These are phyloP conservation scores for Hololepta plana DNA, from an alignment of 2,888 invertebrate species.

Conservation along the genomic window DNA sequence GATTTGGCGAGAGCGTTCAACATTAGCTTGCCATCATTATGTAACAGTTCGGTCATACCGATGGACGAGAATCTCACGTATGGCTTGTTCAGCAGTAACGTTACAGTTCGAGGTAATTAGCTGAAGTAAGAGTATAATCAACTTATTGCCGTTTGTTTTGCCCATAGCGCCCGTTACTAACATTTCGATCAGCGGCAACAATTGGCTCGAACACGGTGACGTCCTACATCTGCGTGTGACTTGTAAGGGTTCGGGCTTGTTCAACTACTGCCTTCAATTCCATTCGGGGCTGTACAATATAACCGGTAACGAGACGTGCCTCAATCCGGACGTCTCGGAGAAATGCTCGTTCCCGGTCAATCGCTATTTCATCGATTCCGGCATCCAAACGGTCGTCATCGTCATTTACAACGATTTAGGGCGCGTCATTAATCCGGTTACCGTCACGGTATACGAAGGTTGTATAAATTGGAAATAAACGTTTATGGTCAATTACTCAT, in stretches of 20 bases:
- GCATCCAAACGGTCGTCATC: slow-evolving; percentile 58
- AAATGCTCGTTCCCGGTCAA: slow-evolving; percentile 41
- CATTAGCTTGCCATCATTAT: slow-evolving; percentile 29
- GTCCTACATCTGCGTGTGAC: slow-evolving; percentile 48
- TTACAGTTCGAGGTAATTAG: slow-evolving; percentile 52
- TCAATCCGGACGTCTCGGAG: slow-evolving; percentile 19
- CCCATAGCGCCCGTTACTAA: slow-evolving; percentile 50
- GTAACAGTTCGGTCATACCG: slow-evolving; percentile 42
- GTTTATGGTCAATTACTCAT: not conserved
- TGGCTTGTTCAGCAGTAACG: slow-evolving; percentile 48
- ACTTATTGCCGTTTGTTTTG: slow-evolving; percentile 8
- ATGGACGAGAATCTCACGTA: slow-evolving; percentile 47
- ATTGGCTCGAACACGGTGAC: slow-evolving; percentile 72
- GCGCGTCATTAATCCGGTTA: slow-evolving; percentile 46
- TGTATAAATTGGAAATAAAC: slow-evolving; percentile 4
- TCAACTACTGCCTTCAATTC: slow-evolving; percentile 49
- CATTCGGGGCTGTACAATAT: slow-evolving; percentile 46
- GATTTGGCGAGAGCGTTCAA: slow-evolving; percentile 4
- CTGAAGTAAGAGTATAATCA: too few species aligned
- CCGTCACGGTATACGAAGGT: slow-evolving; percentile 71
- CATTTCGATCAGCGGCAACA: slow-evolving; percentile 52
- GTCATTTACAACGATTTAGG: slow-evolving; percentile 63
- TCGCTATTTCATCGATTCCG: slow-evolving; percentile 47
- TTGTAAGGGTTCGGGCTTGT: slow-evolving; percentile 59
- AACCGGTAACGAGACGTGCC: slow-evolving; percentile 63